A percentile compares a stretch with the other conserved stretches of the same genome.
These are phyloP conservation scores for Amphipyra berbera DNA, from an alignment of 2,888 invertebrate species.

Conservation along the genomic window DNA sequence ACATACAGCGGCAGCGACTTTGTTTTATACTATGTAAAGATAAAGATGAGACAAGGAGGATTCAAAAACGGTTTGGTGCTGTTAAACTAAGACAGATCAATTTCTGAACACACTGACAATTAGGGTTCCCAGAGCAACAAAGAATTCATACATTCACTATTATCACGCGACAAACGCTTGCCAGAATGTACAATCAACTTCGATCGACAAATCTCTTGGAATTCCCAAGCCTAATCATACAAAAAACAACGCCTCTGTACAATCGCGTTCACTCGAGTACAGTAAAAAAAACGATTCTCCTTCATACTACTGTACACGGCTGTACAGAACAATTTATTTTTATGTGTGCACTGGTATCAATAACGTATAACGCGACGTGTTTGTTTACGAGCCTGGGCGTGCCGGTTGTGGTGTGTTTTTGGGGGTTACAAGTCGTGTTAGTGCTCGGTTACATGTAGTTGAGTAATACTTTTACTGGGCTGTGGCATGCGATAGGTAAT, in stretches of 20 bases:
- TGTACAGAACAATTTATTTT: conserved; percentile 70
- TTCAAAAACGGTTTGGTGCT: too few species aligned
- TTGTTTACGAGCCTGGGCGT: conserved; percentile 53
- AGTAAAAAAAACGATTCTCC: conserved; percentile 36
- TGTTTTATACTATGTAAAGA: too few species aligned
- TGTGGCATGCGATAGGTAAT: conserved; percentile 37
- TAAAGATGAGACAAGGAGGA: too few species aligned
- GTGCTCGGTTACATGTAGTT: conserved; percentile 39
- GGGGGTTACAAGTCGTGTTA: conserved; percentile 34
- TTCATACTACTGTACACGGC: conserved; percentile 26
- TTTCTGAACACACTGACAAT: too few species aligned
- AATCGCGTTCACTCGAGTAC: conserved; percentile 7
- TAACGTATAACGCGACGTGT: conserved; percentile 61
- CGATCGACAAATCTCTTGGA: conserved; percentile 5
- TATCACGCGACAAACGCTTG: background rate
- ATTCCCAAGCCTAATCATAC: conserved; percentile 38
- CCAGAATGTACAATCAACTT: conserved; percentile 10
- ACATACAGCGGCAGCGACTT: too few species aligned
- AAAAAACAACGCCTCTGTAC: conserved; percentile 16
- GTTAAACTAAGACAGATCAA: background rate
- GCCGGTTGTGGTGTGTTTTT: conserved; percentile 37
- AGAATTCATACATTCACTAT: too few species aligned
- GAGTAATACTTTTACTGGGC: conserved; percentile 25
- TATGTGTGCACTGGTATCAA: conserved; percentile 68
- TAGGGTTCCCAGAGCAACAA: background rate